Base-by-base conservation (phyloP, 2,113 vertebrate species). In the Mionectes macconnelli region DNA sequence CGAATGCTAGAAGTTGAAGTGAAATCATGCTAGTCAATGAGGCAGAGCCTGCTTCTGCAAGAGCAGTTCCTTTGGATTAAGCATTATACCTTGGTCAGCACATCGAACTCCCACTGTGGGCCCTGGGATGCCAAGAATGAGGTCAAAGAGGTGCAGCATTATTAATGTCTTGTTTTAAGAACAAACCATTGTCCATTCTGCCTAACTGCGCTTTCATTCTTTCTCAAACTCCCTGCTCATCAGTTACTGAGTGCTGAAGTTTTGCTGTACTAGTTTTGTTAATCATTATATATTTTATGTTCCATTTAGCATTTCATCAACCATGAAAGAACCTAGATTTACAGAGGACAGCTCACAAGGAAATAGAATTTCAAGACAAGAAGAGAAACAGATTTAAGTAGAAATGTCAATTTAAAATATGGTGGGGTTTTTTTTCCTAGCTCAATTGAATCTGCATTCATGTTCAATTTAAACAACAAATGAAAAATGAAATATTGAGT, bases 61-160 rank as follows among this genome's bases (percentile, higher is more conserved):
- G 75, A 78, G 89, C 84, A 93, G 55, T 78, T 83, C 60, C 60
- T 96, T 72, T 95, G 72, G 95, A 86, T 94, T 95, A 90, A 74
- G 47, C 63, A 63, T 77, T 94, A 81, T 84, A 94, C 68, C 56
- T 91, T 93, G 88, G 79, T 94, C 96, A 96, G 93, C 94, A 94
- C 72, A 93, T 9, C 86, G 68, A 81, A 63, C 68, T 92, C 79
- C 79, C 50, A 42, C 64, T 91, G 72, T 1, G 1, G 55, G 47
- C 47, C n/a, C 82, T 72, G 79, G 33, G 15, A 70, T 77, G 79
- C 63, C 88, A 93, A 94, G 72, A 84, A 90, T 1, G 10, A 93
- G 83, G 92, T 95, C 90, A 86, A 81, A 96, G 78, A 90, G 74
- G 87, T 83, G 39, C 30, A 85, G 55, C 17, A 37, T 92, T 88